These are phyloP conservation scores for Mastomys natalensis DNA, from an alignment of 2,113 vertebrate species.

Conservation along the genomic window DNA sequence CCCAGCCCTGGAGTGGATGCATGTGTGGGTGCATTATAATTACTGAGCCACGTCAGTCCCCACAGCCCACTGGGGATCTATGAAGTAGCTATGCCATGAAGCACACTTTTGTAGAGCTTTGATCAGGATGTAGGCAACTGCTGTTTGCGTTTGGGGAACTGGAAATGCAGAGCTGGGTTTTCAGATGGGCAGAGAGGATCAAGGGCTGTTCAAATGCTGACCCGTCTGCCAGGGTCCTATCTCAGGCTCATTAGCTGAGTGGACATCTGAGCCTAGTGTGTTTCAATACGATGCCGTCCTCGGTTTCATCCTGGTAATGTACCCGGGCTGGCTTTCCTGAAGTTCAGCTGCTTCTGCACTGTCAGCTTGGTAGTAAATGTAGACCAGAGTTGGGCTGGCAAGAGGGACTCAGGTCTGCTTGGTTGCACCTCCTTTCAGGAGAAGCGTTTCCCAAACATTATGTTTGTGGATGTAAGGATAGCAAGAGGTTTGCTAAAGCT, in stretches of 20 bases:
- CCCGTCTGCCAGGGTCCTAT: conserved; percentile 81
- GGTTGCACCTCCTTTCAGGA: conserved; percentile 22
- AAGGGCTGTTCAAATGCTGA: conserved; percentile 80
- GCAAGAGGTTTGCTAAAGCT: conserved; percentile 28
- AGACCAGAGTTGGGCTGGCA: conserved; percentile 16
- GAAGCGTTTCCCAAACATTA: conserved; percentile 6
- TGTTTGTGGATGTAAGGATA: conserved; percentile 8
- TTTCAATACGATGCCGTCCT: conserved; percentile 84
- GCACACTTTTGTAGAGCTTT: conserved; percentile 79
- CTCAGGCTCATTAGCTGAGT: conserved; percentile 91
- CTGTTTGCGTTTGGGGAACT: conserved; percentile 78
- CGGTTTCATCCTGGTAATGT: conserved; percentile 92
- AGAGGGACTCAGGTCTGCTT: conserved; percentile 14
- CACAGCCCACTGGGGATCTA: conserved; percentile 77
- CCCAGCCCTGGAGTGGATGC: conserved; percentile 71
- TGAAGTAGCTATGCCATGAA: conserved; percentile 64
- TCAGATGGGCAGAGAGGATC: conserved; percentile 67
- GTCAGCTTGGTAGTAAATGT: conserved; percentile 84
- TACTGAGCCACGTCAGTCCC: conserved; percentile 72
- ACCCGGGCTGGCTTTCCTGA: conserved; percentile 88
- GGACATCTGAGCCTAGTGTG: conserved; percentile 90
- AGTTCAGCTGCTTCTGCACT: conserved; percentile 88
- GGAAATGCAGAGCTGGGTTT: conserved; percentile 63
- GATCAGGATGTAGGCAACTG: conserved; percentile 68
- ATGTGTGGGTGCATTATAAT: conserved; percentile 83